These are phyloP conservation scores for Drosophila serrata DNA, from an alignment of 1,140 invertebrate species.

Conservation along the genomic window DNA sequence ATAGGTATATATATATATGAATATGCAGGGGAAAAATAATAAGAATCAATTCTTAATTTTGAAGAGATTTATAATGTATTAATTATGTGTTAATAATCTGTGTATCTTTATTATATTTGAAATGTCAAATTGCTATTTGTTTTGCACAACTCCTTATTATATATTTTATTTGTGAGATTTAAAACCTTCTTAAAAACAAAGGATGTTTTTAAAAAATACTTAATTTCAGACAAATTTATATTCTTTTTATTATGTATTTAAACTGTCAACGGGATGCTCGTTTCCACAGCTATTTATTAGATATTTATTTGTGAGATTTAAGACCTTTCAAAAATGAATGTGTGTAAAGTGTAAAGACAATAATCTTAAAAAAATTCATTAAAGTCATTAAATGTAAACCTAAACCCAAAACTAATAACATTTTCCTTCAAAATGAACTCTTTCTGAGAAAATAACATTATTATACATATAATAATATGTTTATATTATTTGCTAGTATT, in stretches of 20 bases:
- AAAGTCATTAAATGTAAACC: neutral
- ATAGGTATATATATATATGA: slow-evolving; percentile 10
- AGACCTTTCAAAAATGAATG: neutral
- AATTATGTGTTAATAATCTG: neutral
- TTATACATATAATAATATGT: neutral
- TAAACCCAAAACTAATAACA: too few species aligned
- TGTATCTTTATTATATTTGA: neutral
- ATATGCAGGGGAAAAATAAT: slow-evolving; percentile 1
- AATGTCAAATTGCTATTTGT: neutral
- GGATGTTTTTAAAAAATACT: too few species aligned
- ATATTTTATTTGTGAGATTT: neutral
- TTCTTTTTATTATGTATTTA: neutral
- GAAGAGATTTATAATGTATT: neutral
- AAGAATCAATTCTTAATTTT: neutral
- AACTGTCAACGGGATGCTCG: neutral
- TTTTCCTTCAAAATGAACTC: too few species aligned
- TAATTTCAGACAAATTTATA: neutral
- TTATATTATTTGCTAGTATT: neutral
- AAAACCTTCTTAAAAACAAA: neutral
- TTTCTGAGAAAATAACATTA: too few species aligned
- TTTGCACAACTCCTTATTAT: neutral
- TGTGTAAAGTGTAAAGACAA: accelerated
- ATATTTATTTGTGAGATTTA: neutral
- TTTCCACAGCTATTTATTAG: neutral
- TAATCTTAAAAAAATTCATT: neutral